These are phyloP conservation scores for Acanthisitta chloris DNA, from an alignment of 2,113 vertebrate genomes.

Conservation along the genomic window DNA sequence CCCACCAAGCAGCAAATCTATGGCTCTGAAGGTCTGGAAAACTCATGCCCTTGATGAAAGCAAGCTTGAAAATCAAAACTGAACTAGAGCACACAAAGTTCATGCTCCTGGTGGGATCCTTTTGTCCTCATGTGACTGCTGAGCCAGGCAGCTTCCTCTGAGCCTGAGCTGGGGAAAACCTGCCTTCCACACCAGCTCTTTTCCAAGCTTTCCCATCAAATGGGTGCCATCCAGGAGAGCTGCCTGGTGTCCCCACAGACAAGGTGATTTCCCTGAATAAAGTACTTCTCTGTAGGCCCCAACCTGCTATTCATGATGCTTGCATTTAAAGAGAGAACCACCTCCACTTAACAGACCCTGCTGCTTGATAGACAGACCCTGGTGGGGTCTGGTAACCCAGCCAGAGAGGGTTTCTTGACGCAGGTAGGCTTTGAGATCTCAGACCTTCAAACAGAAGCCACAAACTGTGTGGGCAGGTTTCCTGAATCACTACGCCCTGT, in stretches of 20 bases:
- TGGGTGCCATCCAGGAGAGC: accelerated
- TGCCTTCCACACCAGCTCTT: background rate
- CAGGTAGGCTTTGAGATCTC: background rate
- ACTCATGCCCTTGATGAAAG: accelerated
- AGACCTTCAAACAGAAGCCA: slow-evolving; percentile 52
- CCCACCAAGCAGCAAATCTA: background rate
- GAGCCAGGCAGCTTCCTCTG: background rate
- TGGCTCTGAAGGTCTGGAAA: background rate
- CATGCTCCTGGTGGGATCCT: background rate
- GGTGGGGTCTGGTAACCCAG: background rate
- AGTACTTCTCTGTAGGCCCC: background rate
- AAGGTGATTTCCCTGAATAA: background rate
- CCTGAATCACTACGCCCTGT: background rate
- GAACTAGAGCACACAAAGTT: background rate
- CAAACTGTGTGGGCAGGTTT: slow-evolving; percentile 31
- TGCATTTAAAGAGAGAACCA: background rate
- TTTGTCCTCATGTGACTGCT: background rate
- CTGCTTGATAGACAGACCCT: background rate
- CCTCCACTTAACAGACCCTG: background rate
- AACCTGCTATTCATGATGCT: background rate
- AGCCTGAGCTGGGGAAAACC: background rate
- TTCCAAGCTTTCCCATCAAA: background rate
- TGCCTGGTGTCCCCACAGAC: background rate
- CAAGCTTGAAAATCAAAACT: background rate
- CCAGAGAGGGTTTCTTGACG: background rate